phyloP scores from a whole-genome alignment of 2,888 invertebrate genomes.

The Cephalotes varians region DNA sequence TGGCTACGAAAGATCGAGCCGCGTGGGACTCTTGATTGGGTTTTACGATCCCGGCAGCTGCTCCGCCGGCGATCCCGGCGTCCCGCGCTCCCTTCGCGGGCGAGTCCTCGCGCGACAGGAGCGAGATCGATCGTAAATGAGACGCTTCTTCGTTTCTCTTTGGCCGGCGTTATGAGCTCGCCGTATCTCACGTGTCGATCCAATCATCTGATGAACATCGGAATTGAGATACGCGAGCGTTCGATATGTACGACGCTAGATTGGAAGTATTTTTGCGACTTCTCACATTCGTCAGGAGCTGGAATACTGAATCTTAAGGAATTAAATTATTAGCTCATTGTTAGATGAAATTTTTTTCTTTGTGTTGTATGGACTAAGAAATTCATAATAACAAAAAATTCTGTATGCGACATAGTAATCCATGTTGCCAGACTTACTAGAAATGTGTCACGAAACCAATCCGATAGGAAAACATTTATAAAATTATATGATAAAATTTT shows the following conservation, averaged over 20 bases:
- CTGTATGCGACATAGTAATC: not conserved
- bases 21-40: constrained; percentile 73
- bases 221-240: not conserved
- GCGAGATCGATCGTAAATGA: constrained; percentile 43
- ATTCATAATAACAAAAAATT: not conserved
- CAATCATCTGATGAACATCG: not conserved
- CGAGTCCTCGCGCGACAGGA: constrained; percentile 40
- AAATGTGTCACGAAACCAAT: too few relatives aligned
- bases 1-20: constrained; percentile 61
- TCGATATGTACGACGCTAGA: not conserved
- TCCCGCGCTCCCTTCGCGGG: constrained; percentile 10
- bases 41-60: constrained; percentile 71
- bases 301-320: not conserved
- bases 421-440: not conserved
- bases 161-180: not conserved
- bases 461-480: too few relatives aligned
- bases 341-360: not conserved
- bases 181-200: not conserved
- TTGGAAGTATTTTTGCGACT: not conserved
- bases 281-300: not conserved
- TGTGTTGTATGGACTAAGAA: not conserved
- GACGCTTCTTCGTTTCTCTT: constrained; percentile 43
- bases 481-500: too few relatives aligned
- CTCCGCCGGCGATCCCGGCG: not conserved
- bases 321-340: not conserved